Conservation (phyloP, 2,888 invertebrate genomes). For the Pemphredon lugubris region DNA sequence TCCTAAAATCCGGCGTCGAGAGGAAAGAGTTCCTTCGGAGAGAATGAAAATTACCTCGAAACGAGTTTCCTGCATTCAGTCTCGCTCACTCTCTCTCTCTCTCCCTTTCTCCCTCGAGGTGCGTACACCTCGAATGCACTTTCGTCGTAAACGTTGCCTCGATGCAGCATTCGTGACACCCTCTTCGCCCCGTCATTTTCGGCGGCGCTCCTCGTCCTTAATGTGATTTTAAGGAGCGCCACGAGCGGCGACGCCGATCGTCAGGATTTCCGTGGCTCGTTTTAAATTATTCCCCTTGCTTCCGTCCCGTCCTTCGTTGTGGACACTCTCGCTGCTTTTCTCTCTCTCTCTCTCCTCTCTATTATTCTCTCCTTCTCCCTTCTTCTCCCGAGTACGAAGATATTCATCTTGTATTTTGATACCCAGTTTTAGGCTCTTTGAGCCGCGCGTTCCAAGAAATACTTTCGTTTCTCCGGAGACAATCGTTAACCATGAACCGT, state of each 20-base stretch:
- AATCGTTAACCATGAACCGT: no score
- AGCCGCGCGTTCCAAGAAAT: no score
- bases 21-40: background rate
- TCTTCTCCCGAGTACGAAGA: background rate
- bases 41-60: background rate
- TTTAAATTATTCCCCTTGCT: slow-evolving; percentile 47
- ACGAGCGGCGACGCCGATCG: slow-evolving; percentile 38
- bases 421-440: background rate
- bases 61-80: no score
- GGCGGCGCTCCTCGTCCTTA: slow-evolving; percentile 43
- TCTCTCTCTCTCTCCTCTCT: background rate
- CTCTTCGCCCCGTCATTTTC: slow-evolving; percentile 45
- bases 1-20: no score
- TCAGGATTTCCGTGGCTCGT: slow-evolving; percentile 42
- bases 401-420: background rate
- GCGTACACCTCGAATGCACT: background rate
- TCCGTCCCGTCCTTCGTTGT: background rate
- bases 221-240: slow-evolving; percentile 59
- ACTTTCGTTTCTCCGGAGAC: no score
- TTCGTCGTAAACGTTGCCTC: slow-evolving; percentile 21
- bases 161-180: slow-evolving; percentile 30
- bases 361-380: background rate
- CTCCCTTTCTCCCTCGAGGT: background rate
- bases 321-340: background rate
- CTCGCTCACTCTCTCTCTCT: no score